Base-by-base conservation (phyloP, 2,113 vertebrate genomes). In the Trochalopteron elliotii region DNA sequence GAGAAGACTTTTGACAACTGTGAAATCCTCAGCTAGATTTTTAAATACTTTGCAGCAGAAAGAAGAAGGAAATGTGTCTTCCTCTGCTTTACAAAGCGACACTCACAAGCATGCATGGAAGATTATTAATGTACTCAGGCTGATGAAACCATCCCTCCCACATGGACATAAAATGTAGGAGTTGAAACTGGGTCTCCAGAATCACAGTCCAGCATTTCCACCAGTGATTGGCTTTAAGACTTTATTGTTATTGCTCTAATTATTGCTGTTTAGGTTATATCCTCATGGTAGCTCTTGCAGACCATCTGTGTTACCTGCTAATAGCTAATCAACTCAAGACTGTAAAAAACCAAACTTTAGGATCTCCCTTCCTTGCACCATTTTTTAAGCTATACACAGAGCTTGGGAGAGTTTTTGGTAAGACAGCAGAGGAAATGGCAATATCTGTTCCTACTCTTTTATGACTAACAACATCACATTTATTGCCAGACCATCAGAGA, bases 111-210 rank as follows among this genome's bases (percentile, higher is more conserved):
- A 44, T 7, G 4, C 3, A 23, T 5, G 2, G 18, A 87, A 93
- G 49, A 8, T 33, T 55, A 9, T 39, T 24, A 71, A 39, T 0
- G 0, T 27, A 63, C 4, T 16, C n/a, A 75, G 28, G 25, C 42
- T 67, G 49, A 61, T 30, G 10, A 87, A 91, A 65, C 1, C 22
- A 53, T 5, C 3, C 10, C 6, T 80, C 17, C 37, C 9, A 79
- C 18, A 10, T 2, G 15, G 39, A 50, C 30, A 42, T 35, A 63
- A 91, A 90, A 59, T 12, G 15, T 50, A 82, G 39, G 33, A 79
- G 15, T 3, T 63, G 30, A 72, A 79, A 80, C 24, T 70, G 20
- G 25, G 47, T 72, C 18, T 89, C 45, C n/a, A 64, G 55, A 80
- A 70, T 39, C 28, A 10, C 49, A 77, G n/a, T 57, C 13, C 39